Evolutionary conservation across 2,113 vertebrate genomes (phyloP).

Genomic region (Cricetomys ansorgei): DNA sequence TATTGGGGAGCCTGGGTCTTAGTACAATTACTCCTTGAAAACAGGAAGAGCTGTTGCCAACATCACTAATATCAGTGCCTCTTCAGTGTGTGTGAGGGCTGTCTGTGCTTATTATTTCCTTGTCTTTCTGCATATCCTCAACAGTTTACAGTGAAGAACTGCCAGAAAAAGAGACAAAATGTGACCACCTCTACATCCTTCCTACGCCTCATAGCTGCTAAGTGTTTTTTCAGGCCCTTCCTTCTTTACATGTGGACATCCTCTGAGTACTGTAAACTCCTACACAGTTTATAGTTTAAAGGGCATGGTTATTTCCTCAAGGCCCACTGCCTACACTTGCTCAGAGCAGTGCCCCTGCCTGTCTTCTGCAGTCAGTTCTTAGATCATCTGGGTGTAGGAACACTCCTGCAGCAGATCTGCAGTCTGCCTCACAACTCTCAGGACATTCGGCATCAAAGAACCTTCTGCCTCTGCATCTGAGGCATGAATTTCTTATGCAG

Average conservation of each 20-base stretch:
- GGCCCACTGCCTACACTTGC: neutral
- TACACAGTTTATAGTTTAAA: too few relatives aligned
- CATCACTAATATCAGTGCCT: rapidly evolving
- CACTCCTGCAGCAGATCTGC: too few relatives aligned
- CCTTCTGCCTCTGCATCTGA: neutral
- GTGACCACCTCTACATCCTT: neutral
- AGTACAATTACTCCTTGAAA: neutral
- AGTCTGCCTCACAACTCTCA: neutral
- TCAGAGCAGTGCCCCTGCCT: neutral
- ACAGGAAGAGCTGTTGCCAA: neutral
- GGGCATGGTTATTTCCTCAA: too few relatives aligned
- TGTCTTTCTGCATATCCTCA: neutral
- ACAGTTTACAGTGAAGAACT: neutral
- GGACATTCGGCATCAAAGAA: neutral
- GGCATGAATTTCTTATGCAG: neutral
- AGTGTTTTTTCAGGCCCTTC: neutral
- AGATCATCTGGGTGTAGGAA: neutral
- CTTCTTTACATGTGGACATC: neutral
- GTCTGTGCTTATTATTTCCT: neutral
- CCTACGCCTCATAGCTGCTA: neutral
- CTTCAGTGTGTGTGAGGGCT: neutral
- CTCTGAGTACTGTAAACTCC: neutral
- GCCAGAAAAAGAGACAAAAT: neutral
- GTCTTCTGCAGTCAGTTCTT: rapidly evolving
- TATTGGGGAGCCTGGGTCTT: neutral